These are phyloP conservation scores for Diorhabda sublineata DNA, from an alignment of 1,140 invertebrate genomes.

Conservation along the genomic window DNA sequence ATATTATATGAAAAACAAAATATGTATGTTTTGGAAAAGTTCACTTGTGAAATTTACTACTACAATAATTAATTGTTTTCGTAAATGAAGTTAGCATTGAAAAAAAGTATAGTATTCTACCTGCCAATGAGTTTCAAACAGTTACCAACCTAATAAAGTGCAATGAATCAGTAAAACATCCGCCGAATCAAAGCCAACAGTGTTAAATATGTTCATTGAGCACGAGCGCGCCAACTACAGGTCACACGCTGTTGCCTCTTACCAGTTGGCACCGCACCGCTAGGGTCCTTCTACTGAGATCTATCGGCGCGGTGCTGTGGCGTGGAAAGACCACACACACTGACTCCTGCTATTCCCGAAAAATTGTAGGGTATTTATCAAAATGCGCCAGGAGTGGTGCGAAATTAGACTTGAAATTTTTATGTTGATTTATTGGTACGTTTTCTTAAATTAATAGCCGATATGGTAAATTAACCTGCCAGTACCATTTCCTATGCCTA, in stretches of 20 bases:
- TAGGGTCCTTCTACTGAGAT: constrained; percentile 19
- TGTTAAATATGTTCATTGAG: constrained; percentile 39
- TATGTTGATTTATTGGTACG: background rate
- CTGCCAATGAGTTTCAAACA: background rate
- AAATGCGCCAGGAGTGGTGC: constrained; percentile 5
- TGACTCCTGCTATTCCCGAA: constrained; percentile 4
- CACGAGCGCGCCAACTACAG: constrained; percentile 30
- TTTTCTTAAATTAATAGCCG: too few species aligned
- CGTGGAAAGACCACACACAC: constrained; percentile 37
- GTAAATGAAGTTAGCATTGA: too few species aligned
- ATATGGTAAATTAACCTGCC: too few species aligned
- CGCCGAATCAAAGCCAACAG: constrained; percentile 35
- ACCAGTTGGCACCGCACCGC: constrained; percentile 4
- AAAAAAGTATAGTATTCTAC: background rate
- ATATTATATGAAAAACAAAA: too few species aligned
- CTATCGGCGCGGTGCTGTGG: constrained; percentile 14
- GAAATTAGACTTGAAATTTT: constrained; percentile 5
- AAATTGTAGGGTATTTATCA: constrained; percentile 4
- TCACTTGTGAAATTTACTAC: too few species aligned
- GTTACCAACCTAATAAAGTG: constrained; percentile 27
- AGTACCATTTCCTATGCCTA: too few species aligned
- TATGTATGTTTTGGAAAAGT: too few species aligned
- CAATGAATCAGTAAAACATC: constrained; percentile 38
- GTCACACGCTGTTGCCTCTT: constrained; percentile 26
- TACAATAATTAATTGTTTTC: too few species aligned